Evolutionary conservation across 2,888 invertebrate genomes (phyloP).

Genomic region (Oscheius onirici): DNA sequence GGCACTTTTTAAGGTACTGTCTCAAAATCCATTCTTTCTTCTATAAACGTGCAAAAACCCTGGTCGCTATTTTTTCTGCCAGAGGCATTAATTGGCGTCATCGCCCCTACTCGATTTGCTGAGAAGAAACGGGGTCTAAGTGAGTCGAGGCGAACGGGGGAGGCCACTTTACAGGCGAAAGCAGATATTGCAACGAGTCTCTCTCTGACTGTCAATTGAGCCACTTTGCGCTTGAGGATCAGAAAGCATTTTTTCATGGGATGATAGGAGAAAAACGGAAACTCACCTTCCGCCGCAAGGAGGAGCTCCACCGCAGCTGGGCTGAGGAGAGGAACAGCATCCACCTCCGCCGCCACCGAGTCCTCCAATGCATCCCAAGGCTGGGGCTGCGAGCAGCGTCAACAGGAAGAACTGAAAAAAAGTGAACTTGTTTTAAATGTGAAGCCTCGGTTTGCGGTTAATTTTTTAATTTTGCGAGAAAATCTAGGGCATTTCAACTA

Average conservation of each 20-base stretch:
- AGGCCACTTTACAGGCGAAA: too few relatives aligned
- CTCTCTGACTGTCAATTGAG: neutral
- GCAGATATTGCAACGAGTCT: neutral
- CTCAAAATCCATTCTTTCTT: too few relatives aligned
- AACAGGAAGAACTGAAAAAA: conserved; percentile 47
- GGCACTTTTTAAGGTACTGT: too few relatives aligned
- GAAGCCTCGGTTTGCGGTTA: too few relatives aligned
- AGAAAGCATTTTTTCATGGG: neutral
- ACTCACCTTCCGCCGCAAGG: conserved; percentile 42
- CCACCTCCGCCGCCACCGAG: conserved; percentile 37
- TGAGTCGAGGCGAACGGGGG: too few relatives aligned
- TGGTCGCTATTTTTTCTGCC: neutral
- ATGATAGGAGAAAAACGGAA: neutral
- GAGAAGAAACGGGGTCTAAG: too few relatives aligned
- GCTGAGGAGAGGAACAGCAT: conserved; percentile 44
- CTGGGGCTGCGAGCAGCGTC: conserved; percentile 43
- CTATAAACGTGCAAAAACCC: neutral
- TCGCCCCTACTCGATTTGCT: too few relatives aligned
- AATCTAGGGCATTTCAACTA: too few relatives aligned
- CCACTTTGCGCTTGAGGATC: neutral
- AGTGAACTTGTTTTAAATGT: too few relatives aligned
- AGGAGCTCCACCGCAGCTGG: conserved; percentile 41
- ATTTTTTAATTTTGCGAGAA: too few relatives aligned
- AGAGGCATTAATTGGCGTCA: too few relatives aligned
- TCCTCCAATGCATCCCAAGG: conserved; percentile 48